phyloP scores from a whole-genome alignment of 1,140 invertebrate genomes.

The Ooceraea biroi region DNA sequence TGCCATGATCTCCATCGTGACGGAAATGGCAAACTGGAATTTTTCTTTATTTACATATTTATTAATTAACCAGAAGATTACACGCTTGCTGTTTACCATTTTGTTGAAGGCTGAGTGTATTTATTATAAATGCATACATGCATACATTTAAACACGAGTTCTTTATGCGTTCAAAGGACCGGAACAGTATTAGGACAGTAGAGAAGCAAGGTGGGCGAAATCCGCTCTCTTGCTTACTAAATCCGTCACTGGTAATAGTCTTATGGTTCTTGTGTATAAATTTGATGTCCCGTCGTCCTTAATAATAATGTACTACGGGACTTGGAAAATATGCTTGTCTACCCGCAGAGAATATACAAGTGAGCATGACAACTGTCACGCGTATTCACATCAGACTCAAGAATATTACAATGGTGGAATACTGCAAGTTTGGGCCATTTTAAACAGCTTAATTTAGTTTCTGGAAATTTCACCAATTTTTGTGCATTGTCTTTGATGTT shows the following conservation, averaged over 20 bases:
- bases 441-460: conserved; percentile 19
- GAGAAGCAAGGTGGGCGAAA: conserved; percentile 14
- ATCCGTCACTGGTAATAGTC: conserved; percentile 48
- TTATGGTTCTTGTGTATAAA: conserved; percentile 37
- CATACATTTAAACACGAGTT: conserved; percentile 28
- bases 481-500: not conserved
- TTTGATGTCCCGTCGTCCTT: conserved; percentile 32
- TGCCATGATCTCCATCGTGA: too few relatives aligned
- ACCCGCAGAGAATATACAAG: conserved; percentile 40
- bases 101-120: not conserved
- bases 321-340: conserved; percentile 6
- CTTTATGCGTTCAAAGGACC: conserved; percentile 8
- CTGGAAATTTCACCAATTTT: not conserved
- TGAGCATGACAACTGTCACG: conserved; percentile 43
- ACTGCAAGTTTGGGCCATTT: conserved; percentile 6
- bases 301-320: conserved; percentile 42
- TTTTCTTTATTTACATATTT: too few relatives aligned
- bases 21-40: too few relatives aligned
- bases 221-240: conserved; percentile 26
- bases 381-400: conserved; percentile 31
- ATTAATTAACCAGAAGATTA: too few relatives aligned
- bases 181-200: conserved; percentile 19
- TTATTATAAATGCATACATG: conserved; percentile 19
- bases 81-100: not conserved
- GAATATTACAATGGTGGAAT: not conserved